A percentile compares a stretch with the other conserved stretches of the same genome.
Conservation (phyloP, 2,797 vertebrate species). For the Numenius phaeopus region DNA sequence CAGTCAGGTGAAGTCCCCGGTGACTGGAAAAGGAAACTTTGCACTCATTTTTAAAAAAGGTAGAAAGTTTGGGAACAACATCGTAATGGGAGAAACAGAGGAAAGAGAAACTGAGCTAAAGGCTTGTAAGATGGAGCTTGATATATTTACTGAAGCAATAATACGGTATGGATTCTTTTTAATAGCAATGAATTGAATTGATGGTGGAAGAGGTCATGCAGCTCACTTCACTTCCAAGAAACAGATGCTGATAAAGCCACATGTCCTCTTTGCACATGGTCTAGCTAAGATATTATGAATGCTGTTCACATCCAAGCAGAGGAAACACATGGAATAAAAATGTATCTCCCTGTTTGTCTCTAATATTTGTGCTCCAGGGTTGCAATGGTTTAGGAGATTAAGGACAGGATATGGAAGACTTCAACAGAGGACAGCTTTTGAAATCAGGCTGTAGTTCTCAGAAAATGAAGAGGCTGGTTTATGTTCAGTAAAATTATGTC, state of each 20-base stretch:
- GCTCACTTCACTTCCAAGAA: neutral
- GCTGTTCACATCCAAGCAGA: neutral
- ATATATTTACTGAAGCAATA: neutral
- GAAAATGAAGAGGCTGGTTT: neutral
- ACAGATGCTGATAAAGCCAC: neutral
- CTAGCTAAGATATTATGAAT: neutral
- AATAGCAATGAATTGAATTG: neutral
- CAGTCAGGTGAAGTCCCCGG: neutral
- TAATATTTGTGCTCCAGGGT: conserved; percentile 19
- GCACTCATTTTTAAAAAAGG: neutral
- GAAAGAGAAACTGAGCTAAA: neutral
- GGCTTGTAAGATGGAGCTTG: neutral
- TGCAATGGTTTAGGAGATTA: conserved; percentile 32
- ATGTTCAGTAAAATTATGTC: neutral
- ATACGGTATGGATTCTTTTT: neutral
- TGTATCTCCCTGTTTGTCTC: neutral
- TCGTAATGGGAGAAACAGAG: neutral
- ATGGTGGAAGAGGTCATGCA: neutral
- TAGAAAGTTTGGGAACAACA: neutral
- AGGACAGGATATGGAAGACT: conserved; percentile 51
- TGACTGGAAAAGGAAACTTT: neutral
- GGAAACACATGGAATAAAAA: neutral
- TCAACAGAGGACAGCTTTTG: conserved; percentile 23
- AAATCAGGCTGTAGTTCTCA: neutral
- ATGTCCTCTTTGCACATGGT: neutral